A percentile compares a stretch with the other conserved stretches of the same genome.
phyloP scores from a whole-genome alignment of 2,113 vertebrate species.

The Pangasianodon hypophthalmus region DNA sequence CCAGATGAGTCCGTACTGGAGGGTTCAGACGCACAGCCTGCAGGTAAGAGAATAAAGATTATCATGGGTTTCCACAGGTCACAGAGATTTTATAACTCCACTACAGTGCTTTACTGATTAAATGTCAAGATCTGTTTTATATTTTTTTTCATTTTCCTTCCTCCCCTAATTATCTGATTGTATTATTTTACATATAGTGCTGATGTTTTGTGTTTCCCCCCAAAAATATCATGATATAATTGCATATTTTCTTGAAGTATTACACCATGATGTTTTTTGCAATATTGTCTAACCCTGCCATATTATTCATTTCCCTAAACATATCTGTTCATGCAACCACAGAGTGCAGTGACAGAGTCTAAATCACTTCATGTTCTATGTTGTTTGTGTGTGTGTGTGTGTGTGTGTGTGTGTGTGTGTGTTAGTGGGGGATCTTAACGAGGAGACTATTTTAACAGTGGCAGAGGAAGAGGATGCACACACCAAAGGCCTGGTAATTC shows the following conservation, averaged over 20 bases:
- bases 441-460: constrained; percentile 16
- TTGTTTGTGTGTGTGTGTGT: constrained; percentile 1
- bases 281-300: not conserved
- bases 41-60: constrained; percentile 44
- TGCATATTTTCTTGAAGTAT: not conserved
- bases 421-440: constrained; percentile 10
- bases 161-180: not conserved
- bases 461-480: constrained; percentile 30
- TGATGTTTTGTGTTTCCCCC: not conserved
- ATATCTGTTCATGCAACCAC: constrained; percentile 1
- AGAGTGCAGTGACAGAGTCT: not conserved
- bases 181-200: not conserved
- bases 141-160: not conserved
- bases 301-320: constrained; percentile 20
- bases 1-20: not conserved
- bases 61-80: not conserved
- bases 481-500: constrained; percentile 60
- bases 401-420: constrained; percentile 14
- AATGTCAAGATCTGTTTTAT: not conserved
- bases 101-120: not conserved
- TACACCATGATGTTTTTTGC: not conserved
- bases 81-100: not conserved
- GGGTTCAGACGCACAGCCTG: constrained; percentile 23
- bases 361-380: not conserved
- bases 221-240: not conserved